These are phyloP conservation scores for Frankliniella fusca DNA, from an alignment of 2,888 invertebrate genomes.

Conservation along the genomic window DNA sequence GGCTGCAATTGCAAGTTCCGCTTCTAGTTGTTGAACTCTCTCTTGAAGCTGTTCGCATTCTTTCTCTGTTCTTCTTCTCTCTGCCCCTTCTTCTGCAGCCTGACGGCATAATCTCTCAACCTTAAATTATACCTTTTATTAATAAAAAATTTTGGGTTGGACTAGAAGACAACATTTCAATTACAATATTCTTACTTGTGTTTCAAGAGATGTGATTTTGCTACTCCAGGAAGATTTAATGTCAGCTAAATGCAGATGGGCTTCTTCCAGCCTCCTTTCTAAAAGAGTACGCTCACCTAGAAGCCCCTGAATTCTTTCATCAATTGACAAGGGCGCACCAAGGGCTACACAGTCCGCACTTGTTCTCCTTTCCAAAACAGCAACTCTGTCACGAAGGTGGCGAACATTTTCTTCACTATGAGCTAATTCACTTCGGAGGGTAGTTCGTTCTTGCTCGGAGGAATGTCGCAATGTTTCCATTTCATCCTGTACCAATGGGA, in stretches of 20 bases:
- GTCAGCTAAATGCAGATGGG: slow-evolving; percentile 79
- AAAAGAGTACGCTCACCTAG: slow-evolving; percentile 62
- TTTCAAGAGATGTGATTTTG: slow-evolving; percentile 81
- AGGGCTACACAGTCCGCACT: slow-evolving; percentile 41
- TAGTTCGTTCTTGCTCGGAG: slow-evolving; percentile 66
- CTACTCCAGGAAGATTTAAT: slow-evolving; percentile 91
- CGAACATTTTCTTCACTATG: slow-evolving; percentile 70
- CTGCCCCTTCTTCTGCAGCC: slow-evolving; percentile 78
- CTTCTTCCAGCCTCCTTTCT: slow-evolving; percentile 75
- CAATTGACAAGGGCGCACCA: slow-evolving; percentile 45
- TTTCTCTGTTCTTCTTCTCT: slow-evolving; percentile 67
- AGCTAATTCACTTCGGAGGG: slow-evolving; percentile 64
- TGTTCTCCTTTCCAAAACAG: slow-evolving; percentile 53
- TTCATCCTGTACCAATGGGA: slow-evolving; percentile 61
- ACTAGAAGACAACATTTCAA: slow-evolving; percentile 2
- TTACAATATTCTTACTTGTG: slow-evolving; percentile 60
- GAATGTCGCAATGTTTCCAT: slow-evolving; percentile 70
- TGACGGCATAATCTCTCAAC: slow-evolving; percentile 75
- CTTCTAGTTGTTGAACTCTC: slow-evolving; percentile 59
- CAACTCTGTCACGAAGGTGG: slow-evolving; percentile 62
- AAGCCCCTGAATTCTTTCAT: slow-evolving; percentile 54
- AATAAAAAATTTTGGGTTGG: slow-evolving; percentile 33
- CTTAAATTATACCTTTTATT: slow-evolving; percentile 45
- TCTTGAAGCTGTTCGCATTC: slow-evolving; percentile 64
- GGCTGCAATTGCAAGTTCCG: slow-evolving; percentile 50